These are phyloP conservation scores for Gymnarchus niloticus DNA, from an alignment of 2,113 vertebrate genomes.

Conservation along the genomic window DNA sequence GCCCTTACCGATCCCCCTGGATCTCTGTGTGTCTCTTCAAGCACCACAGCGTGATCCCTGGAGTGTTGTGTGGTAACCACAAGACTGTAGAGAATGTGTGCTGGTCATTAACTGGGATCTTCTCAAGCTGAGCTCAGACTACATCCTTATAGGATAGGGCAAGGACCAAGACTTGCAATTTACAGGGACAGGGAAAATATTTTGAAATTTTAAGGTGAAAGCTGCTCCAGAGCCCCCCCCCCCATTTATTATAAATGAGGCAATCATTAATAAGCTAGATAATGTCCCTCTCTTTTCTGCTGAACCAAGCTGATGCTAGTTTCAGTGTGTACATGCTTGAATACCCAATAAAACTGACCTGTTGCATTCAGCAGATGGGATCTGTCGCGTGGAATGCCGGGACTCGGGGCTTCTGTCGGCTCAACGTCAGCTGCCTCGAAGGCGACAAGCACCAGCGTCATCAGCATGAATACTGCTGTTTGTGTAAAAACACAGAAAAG, in stretches of 20 bases:
- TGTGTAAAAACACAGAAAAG: neutral
- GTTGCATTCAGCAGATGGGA: neutral
- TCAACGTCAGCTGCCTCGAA: neutral
- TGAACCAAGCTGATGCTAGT: neutral
- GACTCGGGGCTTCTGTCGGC: neutral
- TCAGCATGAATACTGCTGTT: neutral
- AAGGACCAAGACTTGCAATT: neutral
- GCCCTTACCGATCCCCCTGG: neutral
- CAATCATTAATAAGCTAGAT: neutral
- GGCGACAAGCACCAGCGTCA: neutral
- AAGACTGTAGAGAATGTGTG: neutral
- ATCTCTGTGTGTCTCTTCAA: neutral
- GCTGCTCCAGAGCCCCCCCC: no score
- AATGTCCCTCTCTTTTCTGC: neutral
- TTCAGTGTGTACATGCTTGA: no score
- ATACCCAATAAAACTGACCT: neutral
- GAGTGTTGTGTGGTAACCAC: neutral
- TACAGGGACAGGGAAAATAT: neutral
- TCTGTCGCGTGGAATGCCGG: neutral
- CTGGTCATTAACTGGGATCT: slow-evolving; percentile 1
- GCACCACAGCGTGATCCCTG: neutral
- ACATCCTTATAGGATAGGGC: neutral
- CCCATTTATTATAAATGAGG: neutral
- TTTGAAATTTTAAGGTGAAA: neutral
- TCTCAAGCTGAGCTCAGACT: neutral